Base-by-base conservation (phyloP, 2,113 vertebrate genomes). In the Leiothrix lutea region DNA sequence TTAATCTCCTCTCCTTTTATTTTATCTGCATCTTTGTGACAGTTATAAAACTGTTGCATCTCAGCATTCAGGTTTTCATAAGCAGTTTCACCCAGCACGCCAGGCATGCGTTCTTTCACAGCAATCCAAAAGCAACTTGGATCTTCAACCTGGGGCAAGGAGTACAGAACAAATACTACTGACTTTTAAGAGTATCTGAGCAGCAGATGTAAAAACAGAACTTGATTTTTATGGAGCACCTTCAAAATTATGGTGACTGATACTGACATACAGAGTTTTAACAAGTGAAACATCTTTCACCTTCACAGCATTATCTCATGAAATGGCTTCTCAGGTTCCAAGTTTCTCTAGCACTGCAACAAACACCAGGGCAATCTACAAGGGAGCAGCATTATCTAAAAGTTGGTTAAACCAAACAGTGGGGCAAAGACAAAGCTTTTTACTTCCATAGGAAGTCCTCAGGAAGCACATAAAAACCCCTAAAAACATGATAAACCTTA, bases 51-150 rank as follows among this genome's bases (percentile, higher is more conserved):
- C 8, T 71, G 72, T 67, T 98, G 97, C 97, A 98, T 98, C 74
- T 97, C 92, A 54, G 50, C 80, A 38, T 95, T 97, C 75, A 98
- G 84, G 50, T 97, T 96, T 87, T 97, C 48, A 92, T 98, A 98
- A 14, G 95, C 96, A 11, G 31, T 45, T 92, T 98, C 97, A 80
- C 91, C 40, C 2, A 94, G 89, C 80, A 93, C 1, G 14, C 95
- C 81, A 5, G 92, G 80, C 45, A 70, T 60, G 1, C 20, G 69
- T 44, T 95, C 97, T 96, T 97, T 97, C 92, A 97, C 69, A 85
- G 97, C 85, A 91, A 97, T 97, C 98, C 98, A 98, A 90, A 98
- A 98, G 86, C 97, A 98, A 75, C 79, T 90, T 36, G 98, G 98
- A 92, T 98, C 97, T 91, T 98, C 95, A 94, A 97, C 67, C 98